A percentile compares a stretch with the other conserved stretches of the same genome.
These are phyloP conservation scores for Labeo rohita DNA, from an alignment of 2,113 vertebrate species.

Conservation along the genomic window DNA sequence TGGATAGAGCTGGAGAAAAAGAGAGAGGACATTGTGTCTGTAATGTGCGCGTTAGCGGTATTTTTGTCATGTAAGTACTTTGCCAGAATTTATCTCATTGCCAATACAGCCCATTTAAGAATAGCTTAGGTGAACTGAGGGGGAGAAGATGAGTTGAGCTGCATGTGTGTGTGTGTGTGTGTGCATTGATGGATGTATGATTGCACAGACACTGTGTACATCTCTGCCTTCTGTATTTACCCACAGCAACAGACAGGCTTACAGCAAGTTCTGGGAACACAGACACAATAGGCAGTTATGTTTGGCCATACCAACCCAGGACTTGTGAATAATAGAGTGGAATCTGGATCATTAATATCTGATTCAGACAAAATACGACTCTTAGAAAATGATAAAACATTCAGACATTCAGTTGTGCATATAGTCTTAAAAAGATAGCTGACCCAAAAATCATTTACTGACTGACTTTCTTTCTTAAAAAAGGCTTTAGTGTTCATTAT, in stretches of 20 bases:
- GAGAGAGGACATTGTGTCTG: conserved; percentile 33
- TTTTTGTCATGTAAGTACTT: conserved; percentile 49
- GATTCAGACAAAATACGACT: background rate
- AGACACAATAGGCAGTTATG: conserved; percentile 24
- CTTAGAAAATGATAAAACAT: background rate
- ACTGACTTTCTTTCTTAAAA: background rate
- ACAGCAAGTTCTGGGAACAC: conserved; percentile 29
- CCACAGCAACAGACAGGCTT: conserved; percentile 33
- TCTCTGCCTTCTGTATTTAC: conserved; percentile 38
- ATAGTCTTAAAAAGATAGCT: background rate
- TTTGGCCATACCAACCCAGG: conserved; percentile 12
- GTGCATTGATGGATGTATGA: background rate
- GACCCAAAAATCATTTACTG: background rate
- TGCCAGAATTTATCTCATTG: conserved; percentile 47
- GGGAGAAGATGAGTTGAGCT: conserved; percentile 5
- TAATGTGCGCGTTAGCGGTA: conserved; percentile 26
- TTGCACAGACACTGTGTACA: conserved; percentile 20
- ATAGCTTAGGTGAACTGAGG: conserved; percentile 39
- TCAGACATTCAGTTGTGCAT: background rate
- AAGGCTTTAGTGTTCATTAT: background rate
- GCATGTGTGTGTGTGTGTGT: background rate
- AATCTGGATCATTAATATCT: conserved; percentile 39
- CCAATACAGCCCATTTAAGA: conserved; percentile 54
- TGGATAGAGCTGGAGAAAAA: background rate
- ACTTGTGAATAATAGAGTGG: conserved; percentile 38